Evolutionary conservation across 1,140 invertebrate genomes (phyloP).

Genomic region (Micrasema longulum): DNA sequence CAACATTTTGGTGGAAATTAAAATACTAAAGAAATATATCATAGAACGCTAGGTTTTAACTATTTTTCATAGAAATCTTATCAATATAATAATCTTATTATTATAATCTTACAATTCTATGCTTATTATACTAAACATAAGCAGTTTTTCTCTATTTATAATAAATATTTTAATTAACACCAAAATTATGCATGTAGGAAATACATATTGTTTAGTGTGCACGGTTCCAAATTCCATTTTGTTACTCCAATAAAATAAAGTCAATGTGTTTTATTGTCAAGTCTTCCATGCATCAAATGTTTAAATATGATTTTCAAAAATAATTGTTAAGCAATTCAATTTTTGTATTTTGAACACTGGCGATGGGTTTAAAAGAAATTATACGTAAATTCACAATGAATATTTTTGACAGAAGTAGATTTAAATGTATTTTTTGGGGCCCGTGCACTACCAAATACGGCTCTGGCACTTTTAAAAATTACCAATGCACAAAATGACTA

Average conservation of each 20-base stretch:
- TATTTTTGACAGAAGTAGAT: too few species aligned
- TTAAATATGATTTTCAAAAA: too few species aligned
- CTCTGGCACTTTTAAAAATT: slow-evolving; percentile 14
- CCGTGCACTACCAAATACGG: slow-evolving; percentile 6
- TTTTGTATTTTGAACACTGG: too few species aligned
- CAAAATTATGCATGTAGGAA: not conserved
- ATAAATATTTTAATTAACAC: slow-evolving; percentile 6
- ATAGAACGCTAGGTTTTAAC: slow-evolving; percentile 38
- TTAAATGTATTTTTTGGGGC: slow-evolving; percentile 12
- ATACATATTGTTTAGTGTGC: not conserved
- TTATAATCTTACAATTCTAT: slow-evolving; percentile 30
- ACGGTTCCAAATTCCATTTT: not conserved
- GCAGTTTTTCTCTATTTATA: slow-evolving; percentile 23
- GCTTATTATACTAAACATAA: slow-evolving; percentile 33
- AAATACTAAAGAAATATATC: slow-evolving; percentile 30
- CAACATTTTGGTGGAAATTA: slow-evolving; percentile 29
- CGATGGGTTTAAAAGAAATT: too few species aligned
- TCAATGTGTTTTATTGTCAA: too few species aligned
- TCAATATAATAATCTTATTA: slow-evolving; percentile 22
- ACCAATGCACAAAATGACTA: not conserved
- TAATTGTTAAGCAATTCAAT: too few species aligned
- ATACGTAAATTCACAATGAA: too few species aligned
- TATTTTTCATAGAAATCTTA: slow-evolving; percentile 37
- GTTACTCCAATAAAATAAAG: too few species aligned
- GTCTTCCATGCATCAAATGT: too few species aligned